Conservation (phyloP, 2,113 vertebrate genomes). For the Propithecus coquereli region DNA sequence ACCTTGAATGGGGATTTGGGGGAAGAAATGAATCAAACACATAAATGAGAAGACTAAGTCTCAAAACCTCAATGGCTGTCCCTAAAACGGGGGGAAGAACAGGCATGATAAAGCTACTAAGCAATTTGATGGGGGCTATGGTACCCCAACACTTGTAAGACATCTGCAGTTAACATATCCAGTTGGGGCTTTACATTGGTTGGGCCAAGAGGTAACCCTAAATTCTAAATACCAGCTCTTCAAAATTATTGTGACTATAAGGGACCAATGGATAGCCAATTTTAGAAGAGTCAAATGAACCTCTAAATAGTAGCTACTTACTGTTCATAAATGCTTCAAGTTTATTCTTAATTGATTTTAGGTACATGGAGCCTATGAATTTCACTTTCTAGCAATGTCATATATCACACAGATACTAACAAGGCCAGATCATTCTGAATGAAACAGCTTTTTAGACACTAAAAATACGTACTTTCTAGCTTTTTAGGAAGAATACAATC, state of each 20-base stretch:
- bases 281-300: not conserved
- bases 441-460: not conserved
- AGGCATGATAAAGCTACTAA: not conserved
- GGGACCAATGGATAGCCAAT: not conserved
- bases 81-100: not conserved
- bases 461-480: not conserved
- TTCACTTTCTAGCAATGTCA: conserved; percentile 17
- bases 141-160: not conserved
- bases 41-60: not conserved
- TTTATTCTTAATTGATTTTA: not conserved
- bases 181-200: not conserved
- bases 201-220: not conserved
- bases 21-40: not conserved
- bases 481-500: not conserved
- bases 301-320: not conserved
- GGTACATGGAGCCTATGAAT: not conserved
- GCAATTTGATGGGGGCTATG: not conserved
- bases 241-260: not conserved
- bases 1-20: not conserved
- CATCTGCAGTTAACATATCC: not conserved
- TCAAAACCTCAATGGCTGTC: not conserved
- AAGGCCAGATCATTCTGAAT: not conserved
- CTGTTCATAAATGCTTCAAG: not conserved
- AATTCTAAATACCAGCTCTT: not conserved
- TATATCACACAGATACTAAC: not conserved